Evolutionary conservation across 2,797 vertebrate genomes (phyloP), one percentile per base, ranked within the genome.

Genomic region (Chromis chromis): DNA sequence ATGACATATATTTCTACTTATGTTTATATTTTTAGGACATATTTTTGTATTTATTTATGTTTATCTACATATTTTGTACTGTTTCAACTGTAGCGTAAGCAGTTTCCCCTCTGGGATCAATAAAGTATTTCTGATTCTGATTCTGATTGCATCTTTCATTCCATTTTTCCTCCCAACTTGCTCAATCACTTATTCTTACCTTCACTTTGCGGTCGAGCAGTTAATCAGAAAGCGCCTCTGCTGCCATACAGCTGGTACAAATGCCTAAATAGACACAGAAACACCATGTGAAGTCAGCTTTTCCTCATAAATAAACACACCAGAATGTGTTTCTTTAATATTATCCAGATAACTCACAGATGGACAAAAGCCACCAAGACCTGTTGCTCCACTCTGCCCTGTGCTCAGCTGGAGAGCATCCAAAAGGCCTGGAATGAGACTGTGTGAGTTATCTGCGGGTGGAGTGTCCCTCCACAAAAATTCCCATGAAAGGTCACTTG

Each of bases 391-490:
- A 16, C 22, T 66, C 48, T 54, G n/a, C 27, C 46, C 33, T 63
- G 36, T 21, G 55, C 1, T 1, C 21, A 3, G 4, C 63, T 25
- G 42, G 69, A 78, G 27, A 48, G 10, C 46, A 42, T 62, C 42
- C 60, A 64, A 59, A 16, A 52, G 65, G 50, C 16, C 59, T 63
- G 39, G 56, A 63, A 71, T 71, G 52, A 75, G 21, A 57, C 28
- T 76, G 33, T 57, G 40, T 52, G 40, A 76, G 27, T 19, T 56
- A 64, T 70, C 28, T 24, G 9, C 76, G 73, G 75, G 74, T 69
- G 79, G 78, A 61, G 62, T n/a, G 17, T 67, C 58, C 27, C 1
- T 74, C 52, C 21, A 46, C 46, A 65, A 74, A 80, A 76, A 62
- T 31, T 19, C 48, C 39, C 6, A 21, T 31, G 27, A 74, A 74